These are phyloP conservation scores for Ornithorhynchus anatinus DNA, from an alignment of 2,113 vertebrate species.

Conservation along the genomic window DNA sequence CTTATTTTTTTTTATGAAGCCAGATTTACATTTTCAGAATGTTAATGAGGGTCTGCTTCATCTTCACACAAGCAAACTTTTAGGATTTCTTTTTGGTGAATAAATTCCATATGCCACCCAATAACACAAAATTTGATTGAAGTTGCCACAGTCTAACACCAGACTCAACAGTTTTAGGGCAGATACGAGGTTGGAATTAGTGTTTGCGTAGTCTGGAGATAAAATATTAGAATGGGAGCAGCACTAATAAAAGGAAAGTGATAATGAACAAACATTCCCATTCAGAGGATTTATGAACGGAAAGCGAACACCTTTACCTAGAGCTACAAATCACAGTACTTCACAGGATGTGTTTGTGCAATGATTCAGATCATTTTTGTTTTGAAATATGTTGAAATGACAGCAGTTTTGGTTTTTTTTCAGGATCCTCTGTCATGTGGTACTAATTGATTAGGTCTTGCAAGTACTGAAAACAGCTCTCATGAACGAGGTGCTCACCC, in stretches of 20 bases:
- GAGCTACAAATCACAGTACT: conserved; percentile 2
- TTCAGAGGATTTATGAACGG: conserved; percentile 41
- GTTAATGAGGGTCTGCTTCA: conserved; percentile 71
- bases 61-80: conserved; percentile 63
- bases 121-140: conserved; percentile 2
- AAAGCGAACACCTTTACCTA: conserved; percentile 21
- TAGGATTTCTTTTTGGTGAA: conserved; percentile 48
- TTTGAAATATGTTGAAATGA: conserved; percentile 48
- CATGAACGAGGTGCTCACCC: conserved; percentile 34
- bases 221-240: conserved; percentile 17
- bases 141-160: conserved; percentile 27
- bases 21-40: conserved; percentile 72
- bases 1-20: conserved; percentile 69
- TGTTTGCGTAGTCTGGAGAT: conserved; percentile 25
- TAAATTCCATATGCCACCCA: conserved; percentile 55
- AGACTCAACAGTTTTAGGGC: conserved; percentile 45
- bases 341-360: background rate
- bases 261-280: conserved; percentile 43
- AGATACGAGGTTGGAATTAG: conserved; percentile 51
- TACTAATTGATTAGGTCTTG: conserved; percentile 53
- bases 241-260: conserved; percentile 47
- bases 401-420: conserved; percentile 16
- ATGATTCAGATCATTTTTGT: background rate
- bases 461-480: conserved; percentile 41
- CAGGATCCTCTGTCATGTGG: conserved; percentile 22